A percentile compares a stretch with the other conserved stretches of the same genome.
Evolutionary conservation across 2,113 vertebrate genomes (phyloP).

Genomic region (Oreochromis niloticus): DNA sequence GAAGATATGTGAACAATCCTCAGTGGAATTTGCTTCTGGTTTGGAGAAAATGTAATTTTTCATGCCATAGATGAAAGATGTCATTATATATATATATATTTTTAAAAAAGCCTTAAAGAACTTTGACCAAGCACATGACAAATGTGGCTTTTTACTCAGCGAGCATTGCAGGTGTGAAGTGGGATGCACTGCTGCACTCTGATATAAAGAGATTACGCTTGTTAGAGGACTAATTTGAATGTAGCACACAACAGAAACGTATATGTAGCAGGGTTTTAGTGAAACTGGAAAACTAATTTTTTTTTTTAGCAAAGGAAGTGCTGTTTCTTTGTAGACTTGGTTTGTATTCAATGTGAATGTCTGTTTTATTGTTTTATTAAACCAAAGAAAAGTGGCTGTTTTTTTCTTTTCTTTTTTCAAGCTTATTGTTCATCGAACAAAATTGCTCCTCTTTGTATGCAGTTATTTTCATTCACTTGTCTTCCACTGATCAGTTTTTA

Average conservation of each 20-base stretch:
- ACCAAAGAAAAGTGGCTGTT: slow-evolving; percentile 7
- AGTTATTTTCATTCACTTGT: neutral
- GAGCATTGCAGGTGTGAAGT: neutral
- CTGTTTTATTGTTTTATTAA: slow-evolving; percentile 39
- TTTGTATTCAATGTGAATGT: slow-evolving; percentile 22
- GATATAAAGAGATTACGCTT: neutral
- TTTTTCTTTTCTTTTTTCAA: neutral
- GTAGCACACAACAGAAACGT: slow-evolving; percentile 27
- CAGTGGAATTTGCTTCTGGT: neutral
- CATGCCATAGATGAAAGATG: slow-evolving; percentile 38
- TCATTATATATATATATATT: slow-evolving; percentile 34
- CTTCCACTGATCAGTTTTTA: neutral
- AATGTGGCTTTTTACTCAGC: slow-evolving; percentile 32
- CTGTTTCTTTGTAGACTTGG: neutral
- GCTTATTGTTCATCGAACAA: neutral
- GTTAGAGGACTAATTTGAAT: slow-evolving; percentile 1
- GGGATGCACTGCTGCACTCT: neutral
- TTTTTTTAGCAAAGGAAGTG: neutral
- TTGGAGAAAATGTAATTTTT: neutral
- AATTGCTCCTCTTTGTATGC: neutral
- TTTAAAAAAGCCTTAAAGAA: slow-evolving; percentile 38
- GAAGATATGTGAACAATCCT: slow-evolving; percentile 3
- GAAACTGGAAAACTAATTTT: neutral
- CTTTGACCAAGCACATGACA: slow-evolving; percentile 23
- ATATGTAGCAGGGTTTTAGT: slow-evolving; percentile 54